A percentile compares a stretch with the other conserved stretches of the same genome.
phyloP scores from a whole-genome alignment of 2,888 invertebrate genomes.

The Harpalus rubripes region DNA sequence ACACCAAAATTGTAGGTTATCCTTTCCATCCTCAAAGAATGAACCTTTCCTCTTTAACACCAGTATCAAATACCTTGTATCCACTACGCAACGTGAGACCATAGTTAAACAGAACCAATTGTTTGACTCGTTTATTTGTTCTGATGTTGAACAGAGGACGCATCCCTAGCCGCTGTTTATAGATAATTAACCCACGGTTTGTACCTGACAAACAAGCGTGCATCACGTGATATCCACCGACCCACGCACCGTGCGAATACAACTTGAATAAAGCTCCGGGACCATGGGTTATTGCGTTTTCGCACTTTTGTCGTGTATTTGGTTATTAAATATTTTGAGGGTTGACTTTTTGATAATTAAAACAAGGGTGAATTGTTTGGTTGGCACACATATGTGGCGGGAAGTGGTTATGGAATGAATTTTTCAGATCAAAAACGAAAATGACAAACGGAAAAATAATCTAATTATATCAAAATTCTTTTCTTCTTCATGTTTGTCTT shows the following conservation, averaged over 20 bases:
- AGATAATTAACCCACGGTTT: constrained; percentile 57
- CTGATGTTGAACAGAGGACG: constrained; percentile 47
- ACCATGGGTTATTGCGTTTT: constrained; percentile 14
- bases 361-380: background rate
- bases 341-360: background rate
- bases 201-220: constrained; percentile 54
- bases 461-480: no score
- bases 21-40: background rate
- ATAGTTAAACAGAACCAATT: constrained; percentile 47
- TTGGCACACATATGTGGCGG: background rate
- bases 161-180: constrained; percentile 47
- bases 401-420: background rate
- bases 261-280: background rate
- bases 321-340: constrained; percentile 37
- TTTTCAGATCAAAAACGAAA: background rate
- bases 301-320: constrained; percentile 26
- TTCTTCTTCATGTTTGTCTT: no score
- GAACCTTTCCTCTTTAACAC: background rate
- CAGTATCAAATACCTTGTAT: background rate
- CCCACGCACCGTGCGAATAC: background rate
- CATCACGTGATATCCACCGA: background rate
- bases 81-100: background rate
- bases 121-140: constrained; percentile 57
- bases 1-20: background rate
- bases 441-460: no score